A percentile compares a stretch with the other conserved stretches of the same genome.
phyloP scores from a whole-genome alignment of 2,888 invertebrate genomes.

The Mystacides longicornis region DNA sequence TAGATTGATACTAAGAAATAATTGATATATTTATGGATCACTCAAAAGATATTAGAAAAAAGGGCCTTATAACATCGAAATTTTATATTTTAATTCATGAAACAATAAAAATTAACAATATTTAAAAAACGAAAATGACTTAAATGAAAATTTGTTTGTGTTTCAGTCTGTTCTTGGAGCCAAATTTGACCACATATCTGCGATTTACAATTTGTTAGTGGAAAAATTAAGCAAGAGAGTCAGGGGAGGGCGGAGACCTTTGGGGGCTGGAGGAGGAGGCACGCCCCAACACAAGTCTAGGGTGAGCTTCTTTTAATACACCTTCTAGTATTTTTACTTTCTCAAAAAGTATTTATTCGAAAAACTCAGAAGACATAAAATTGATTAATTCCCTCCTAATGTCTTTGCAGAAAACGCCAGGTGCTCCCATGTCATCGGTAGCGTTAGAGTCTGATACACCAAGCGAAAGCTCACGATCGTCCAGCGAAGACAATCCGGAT shows the following conservation, averaged over 20 bases:
- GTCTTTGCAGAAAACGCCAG: constrained; percentile 1
- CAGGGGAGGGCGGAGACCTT: constrained; percentile 36
- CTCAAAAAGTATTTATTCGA: no score
- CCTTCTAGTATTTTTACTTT: no score
- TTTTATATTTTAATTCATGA: no score
- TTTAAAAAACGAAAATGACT: no score
- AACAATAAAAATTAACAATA: no score
- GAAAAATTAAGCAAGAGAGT: constrained; percentile 69
- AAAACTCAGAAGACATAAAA: no score
- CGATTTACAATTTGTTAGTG: constrained; percentile 84
- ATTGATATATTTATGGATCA: no score
- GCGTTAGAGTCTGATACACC: constrained; percentile 19
- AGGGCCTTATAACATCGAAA: no score
- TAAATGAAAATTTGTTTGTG: no score
- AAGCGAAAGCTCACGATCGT: constrained; percentile 10
- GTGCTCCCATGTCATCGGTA: constrained; percentile 21
- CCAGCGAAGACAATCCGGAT: constrained; percentile 11
- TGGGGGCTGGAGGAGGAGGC: constrained; percentile 28
- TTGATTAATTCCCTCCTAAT: neutral
- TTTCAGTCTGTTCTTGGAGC: constrained; percentile 72
- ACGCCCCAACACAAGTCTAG: neutral
- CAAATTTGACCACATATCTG: constrained; percentile 87
- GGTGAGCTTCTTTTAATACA: neutral
- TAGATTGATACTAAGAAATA: no score
- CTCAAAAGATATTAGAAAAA: no score